These are phyloP conservation scores for Berghia stephanieae DNA, from an alignment of 1,140 invertebrate genomes.

Conservation along the genomic window DNA sequence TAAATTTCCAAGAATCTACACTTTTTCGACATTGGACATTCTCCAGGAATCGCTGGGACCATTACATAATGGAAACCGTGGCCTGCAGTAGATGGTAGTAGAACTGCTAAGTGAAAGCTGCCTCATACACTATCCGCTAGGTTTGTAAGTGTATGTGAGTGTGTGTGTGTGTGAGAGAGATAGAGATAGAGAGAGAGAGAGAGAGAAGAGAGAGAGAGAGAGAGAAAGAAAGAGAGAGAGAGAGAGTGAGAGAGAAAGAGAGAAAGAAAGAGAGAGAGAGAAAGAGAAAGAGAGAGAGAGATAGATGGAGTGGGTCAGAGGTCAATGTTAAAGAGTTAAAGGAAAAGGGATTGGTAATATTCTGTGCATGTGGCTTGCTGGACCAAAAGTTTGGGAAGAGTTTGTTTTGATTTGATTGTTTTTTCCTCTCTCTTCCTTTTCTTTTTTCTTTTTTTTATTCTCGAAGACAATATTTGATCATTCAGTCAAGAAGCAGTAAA, in stretches of 20 bases:
- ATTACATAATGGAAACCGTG: background rate
- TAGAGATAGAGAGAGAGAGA: background rate
- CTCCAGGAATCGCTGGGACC: constrained; percentile 73
- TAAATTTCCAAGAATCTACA: constrained; percentile 86
- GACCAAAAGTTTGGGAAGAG: background rate
- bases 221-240: constrained; percentile 21
- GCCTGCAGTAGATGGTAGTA: no score
- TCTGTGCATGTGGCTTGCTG: background rate
- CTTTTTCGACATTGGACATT: constrained; percentile 91
- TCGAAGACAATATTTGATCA: background rate
- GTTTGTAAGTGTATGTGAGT: background rate
- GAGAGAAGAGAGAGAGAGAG: constrained; percentile 16
- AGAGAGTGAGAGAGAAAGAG: background rate
- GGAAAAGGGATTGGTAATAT: background rate
- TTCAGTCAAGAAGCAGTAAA: no score
- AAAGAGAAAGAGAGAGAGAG: background rate
- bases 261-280: background rate
- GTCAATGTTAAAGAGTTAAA: background rate
- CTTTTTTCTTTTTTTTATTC: background rate
- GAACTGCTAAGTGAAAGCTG: background rate
- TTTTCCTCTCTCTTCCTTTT: background rate
- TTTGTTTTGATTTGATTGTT: background rate
- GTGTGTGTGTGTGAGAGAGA: constrained; percentile 11
- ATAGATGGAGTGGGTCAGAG: background rate
- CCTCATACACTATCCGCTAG: background rate